These are phyloP conservation scores for Megaustenia siamemsis DNA, from an alignment of 2,888 invertebrate species.

Conservation along the genomic window DNA sequence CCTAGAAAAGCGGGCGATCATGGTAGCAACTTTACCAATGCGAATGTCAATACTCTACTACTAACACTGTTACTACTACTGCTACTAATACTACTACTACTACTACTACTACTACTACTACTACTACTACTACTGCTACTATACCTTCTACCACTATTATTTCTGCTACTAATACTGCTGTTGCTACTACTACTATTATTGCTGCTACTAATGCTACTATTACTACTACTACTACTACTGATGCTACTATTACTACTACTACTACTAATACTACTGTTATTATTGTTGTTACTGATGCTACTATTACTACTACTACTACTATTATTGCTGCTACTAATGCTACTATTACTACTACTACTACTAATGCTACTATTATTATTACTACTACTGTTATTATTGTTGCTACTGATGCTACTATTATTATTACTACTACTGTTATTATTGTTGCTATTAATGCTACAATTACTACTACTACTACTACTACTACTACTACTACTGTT, in stretches of 20 bases:
- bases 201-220: background rate
- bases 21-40: too few relatives aligned
- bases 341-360: conserved; percentile 15
- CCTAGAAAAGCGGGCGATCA: too few relatives aligned
- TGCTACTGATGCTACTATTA: background rate
- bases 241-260: background rate
- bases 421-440: conserved; percentile 24
- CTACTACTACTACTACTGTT: conserved; percentile 30
- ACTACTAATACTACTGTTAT: background rate
- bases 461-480: conserved; percentile 12
- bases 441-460: conserved; percentile 1
- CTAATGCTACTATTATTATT: conserved; percentile 11
- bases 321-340: background rate
- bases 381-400: conserved; percentile 3
- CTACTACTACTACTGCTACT: conserved; percentile 24
- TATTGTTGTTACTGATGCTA: background rate
- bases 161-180: conserved; percentile 15
- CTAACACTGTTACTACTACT: background rate
- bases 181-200: conserved; percentile 15
- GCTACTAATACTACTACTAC: background rate
- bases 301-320: conserved; percentile 16
- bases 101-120: conserved; percentile 8
- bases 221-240: conserved; percentile 25
- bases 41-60: background rate
- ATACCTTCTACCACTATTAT: background rate